These are phyloP conservation scores for Leptobrachium leishanense DNA, from an alignment of 2,113 vertebrate genomes.

Conservation along the genomic window DNA sequence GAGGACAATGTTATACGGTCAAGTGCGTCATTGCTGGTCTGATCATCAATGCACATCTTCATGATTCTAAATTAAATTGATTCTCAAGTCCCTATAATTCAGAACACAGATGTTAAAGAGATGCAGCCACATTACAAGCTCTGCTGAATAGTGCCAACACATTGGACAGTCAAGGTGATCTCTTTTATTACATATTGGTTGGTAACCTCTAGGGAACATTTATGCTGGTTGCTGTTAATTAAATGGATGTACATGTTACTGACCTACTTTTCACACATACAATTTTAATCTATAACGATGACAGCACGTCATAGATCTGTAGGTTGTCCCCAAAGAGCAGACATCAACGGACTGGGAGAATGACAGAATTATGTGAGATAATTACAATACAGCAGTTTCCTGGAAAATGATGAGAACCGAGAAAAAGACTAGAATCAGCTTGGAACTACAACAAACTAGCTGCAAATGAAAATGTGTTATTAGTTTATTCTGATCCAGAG, in stretches of 20 bases:
- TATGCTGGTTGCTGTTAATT: not conserved
- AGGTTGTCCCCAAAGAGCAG: not conserved
- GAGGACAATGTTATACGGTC: conserved; percentile 1
- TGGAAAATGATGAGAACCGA: no score
- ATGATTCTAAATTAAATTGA: conserved; percentile 12
- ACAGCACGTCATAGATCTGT: not conserved
- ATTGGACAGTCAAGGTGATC: not conserved
- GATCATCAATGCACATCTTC: conserved; percentile 1
- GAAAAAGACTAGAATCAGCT: no score
- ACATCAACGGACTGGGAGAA: not conserved
- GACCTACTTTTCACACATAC: not conserved
- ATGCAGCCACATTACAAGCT: not conserved
- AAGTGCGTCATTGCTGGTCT: not conserved
- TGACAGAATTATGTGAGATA: not conserved
- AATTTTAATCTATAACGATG: not conserved
- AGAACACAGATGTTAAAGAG: not conserved
- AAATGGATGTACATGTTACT: not conserved
- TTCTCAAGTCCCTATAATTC: conserved; percentile 4
- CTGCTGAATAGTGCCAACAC: not conserved
- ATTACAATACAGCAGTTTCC: no score
- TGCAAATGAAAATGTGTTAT: no score
- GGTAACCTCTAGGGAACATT: not conserved
- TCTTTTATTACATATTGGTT: not conserved
- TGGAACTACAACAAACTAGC: no score
- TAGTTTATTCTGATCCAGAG: no score